phyloP scores from a whole-genome alignment of 2,888 invertebrate genomes.

The Apodemia hepburni region DNA sequence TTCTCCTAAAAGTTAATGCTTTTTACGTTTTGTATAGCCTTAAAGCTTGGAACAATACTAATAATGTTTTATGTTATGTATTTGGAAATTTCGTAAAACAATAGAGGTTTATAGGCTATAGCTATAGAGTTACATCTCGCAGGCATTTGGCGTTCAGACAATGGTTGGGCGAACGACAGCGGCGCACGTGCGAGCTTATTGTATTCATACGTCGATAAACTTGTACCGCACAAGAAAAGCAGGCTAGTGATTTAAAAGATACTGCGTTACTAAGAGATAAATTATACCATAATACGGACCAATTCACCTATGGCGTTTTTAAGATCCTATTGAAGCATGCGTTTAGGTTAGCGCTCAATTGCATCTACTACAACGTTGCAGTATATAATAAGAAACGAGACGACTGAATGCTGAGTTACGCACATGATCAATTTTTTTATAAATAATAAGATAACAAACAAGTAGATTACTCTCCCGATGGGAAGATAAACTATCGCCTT shows the following conservation, averaged over 20 bases:
- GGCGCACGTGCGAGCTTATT: constrained; percentile 40
- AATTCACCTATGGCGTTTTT: no score
- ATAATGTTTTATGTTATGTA: constrained; percentile 7
- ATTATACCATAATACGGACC: no score
- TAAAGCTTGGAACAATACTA: constrained; percentile 4
- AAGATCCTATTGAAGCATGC: no score
- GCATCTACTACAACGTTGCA: no score
- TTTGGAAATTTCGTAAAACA: constrained; percentile 48
- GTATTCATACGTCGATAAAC: constrained; percentile 46
- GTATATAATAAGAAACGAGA: no score
- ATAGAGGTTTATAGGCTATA: constrained; percentile 40
- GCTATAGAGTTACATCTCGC: constrained; percentile 26
- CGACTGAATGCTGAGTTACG: no score
- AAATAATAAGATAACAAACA: no score
- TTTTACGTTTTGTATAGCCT: neutral
- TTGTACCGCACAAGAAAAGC: neutral
- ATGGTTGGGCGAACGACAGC: constrained; percentile 41
- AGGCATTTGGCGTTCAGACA: constrained; percentile 44
- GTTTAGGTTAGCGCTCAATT: no score
- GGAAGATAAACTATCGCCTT: no score
- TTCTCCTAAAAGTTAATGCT: neutral
- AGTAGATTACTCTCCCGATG: no score
- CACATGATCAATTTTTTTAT: no score
- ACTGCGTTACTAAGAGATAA: neutral
- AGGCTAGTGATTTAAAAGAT: neutral